Evolutionary conservation across 2,797 vertebrate genomes (phyloP).

Genomic region (Sylvilagus floridanus): DNA sequence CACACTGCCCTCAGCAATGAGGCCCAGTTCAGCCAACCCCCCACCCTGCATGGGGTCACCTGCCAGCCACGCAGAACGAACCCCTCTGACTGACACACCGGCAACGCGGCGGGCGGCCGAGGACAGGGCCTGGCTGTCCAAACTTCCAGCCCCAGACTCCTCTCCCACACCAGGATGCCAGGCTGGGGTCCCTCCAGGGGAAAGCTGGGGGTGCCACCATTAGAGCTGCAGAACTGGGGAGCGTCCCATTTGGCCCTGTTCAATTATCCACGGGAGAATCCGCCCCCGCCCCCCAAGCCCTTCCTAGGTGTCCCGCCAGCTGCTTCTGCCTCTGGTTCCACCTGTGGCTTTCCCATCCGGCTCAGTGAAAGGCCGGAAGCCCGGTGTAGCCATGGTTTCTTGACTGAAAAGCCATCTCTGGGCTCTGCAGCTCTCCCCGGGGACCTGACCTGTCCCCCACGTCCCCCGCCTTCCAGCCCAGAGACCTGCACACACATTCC

Average conservation of each 20-base stretch:
- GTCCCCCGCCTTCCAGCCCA: neutral
- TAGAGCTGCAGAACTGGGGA: neutral
- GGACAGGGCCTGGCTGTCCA: neutral
- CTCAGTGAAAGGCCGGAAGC: neutral
- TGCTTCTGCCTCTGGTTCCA: neutral
- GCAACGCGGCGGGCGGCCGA: neutral
- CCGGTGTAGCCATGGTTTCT: neutral
- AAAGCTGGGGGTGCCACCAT: neutral
- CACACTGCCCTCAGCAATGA: accelerated
- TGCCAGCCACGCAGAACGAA: too few species aligned
- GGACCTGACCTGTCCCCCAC: neutral
- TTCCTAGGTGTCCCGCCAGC: accelerated
- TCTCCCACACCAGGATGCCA: neutral
- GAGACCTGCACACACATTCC: neutral
- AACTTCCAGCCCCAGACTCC: neutral
- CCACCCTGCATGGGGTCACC: neutral
- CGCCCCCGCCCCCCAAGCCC: neutral
- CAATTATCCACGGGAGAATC: neutral
- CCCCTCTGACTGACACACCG: neutral
- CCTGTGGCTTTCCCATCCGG: neutral
- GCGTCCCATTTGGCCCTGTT: neutral
- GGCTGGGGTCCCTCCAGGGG: neutral
- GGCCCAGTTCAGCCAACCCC: neutral
- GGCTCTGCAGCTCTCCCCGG: neutral
- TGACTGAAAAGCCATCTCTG: neutral